Evolutionary conservation across 2,797 vertebrate genomes (phyloP), one percentile per base, ranked within the genome.

Genomic region (Cephalopachus bancanus): DNA sequence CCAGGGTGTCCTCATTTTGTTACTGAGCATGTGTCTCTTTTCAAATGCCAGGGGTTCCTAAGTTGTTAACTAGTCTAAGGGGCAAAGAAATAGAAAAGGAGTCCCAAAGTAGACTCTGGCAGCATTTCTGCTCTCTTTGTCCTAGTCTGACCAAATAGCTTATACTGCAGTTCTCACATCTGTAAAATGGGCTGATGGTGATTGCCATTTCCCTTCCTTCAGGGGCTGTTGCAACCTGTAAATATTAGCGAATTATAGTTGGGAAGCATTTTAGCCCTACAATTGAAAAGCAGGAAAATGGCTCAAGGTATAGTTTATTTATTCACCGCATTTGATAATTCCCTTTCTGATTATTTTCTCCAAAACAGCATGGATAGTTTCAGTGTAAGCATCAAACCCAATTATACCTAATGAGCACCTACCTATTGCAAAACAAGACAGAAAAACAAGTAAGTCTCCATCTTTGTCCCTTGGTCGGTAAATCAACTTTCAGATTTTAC

Each of bases 271-370:
- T 85, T 80, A 85, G 33, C 53, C n/a, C 95, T 26, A 87, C 65
- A 84, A 53, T 1, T 30, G 69, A 84, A 89, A 93, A 94, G 57
- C 51, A 78, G 33, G 55, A 24, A 86, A 92, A 49, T 60, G 28
- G 79, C 14, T 83, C 33, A 30, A 62, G 16, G 44, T 51, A 72
- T 72, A 37, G 76, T 87, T 83, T 71, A 65, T 49, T 11, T 62
- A 53, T 15, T 79, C 30, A 57, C 24, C 60, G n/a, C 12, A 84
- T 81, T 90, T 85, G 74, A 62, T 84, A 44, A 62, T 88, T 93
- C 81, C 24, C 26, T 79, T 92, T 95, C 84, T 76, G 11, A 67
- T 96, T 76, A 72, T 71, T 71, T 79, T 76, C 67, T 93, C 95
- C 28, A 93, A 95, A 33, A 78, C n/a, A 28, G 22, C 14, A 4